Evolutionary conservation across 1,140 invertebrate genomes (phyloP).

Genomic region (Acyrthosiphon pisum): DNA sequence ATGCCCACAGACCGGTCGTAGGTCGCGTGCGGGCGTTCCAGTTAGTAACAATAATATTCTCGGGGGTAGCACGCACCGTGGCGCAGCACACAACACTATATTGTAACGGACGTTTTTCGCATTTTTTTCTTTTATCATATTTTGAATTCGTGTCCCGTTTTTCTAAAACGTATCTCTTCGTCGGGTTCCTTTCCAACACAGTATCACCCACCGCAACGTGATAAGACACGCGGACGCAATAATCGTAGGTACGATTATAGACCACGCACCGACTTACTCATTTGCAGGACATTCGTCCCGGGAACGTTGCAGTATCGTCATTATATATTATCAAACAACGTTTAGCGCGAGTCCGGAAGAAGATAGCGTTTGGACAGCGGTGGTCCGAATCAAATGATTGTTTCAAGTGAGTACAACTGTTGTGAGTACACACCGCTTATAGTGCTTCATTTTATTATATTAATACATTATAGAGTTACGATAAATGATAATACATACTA

Average conservation of each 20-base stretch:
- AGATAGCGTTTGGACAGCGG: background rate
- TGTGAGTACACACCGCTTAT: too few species aligned
- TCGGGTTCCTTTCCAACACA: too few species aligned
- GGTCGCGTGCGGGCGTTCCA: conserved; percentile 41
- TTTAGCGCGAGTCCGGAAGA: background rate
- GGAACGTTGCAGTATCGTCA: too few species aligned
- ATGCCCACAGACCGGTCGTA: conserved; percentile 30
- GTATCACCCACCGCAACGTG: background rate
- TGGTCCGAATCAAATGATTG: conserved; percentile 35
- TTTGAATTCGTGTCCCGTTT: background rate
- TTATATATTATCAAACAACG: background rate
- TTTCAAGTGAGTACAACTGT: background rate
- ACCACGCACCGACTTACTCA: too few species aligned
- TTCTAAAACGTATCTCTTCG: background rate
- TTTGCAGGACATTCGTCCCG: too few species aligned
- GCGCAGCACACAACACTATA: background rate
- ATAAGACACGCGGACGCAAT: background rate
- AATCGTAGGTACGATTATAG: background rate
- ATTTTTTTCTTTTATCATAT: background rate
- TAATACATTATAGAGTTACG: too few species aligned
- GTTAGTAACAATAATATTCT: conserved; percentile 37
- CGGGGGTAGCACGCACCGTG: background rate
- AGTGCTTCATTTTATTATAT: too few species aligned
- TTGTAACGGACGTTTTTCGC: conserved; percentile 25
- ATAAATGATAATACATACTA: too few species aligned